Conservation (phyloP, 2,113 vertebrate genomes). For the Numenius arquata region DNA sequence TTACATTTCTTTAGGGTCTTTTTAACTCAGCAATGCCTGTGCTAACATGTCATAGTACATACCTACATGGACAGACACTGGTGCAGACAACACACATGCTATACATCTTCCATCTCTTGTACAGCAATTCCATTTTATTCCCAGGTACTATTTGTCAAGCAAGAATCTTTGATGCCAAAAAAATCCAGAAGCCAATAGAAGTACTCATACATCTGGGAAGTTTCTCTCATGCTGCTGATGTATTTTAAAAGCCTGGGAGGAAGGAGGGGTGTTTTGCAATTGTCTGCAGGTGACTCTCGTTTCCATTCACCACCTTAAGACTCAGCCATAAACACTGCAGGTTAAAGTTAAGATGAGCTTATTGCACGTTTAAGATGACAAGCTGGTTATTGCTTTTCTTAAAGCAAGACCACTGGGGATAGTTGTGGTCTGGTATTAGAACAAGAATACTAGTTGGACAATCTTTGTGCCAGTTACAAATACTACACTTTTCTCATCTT, state of each 20-base stretch:
- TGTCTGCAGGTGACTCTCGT: neutral
- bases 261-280: neutral
- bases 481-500: neutral
- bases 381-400: neutral
- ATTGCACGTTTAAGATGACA: neutral
- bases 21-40: neutral
- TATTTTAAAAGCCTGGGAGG: neutral
- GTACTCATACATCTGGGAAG: neutral
- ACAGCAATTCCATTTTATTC: neutral
- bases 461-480: neutral
- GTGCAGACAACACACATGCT: fast-evolving
- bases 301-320: neutral
- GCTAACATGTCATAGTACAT: neutral
- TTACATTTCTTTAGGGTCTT: neutral
- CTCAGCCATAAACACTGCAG: neutral
- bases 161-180: neutral
- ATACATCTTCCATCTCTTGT: neutral
- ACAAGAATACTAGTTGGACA: neutral
- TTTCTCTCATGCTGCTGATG: neutral
- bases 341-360: neutral
- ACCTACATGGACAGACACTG: neutral
- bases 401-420: neutral
- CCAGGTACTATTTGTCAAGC: neutral
- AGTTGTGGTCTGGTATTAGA: neutral
- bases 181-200: neutral